These are phyloP conservation scores for Electrona antarctica DNA, from an alignment of 2,113 vertebrate genomes.

Conservation along the genomic window DNA sequence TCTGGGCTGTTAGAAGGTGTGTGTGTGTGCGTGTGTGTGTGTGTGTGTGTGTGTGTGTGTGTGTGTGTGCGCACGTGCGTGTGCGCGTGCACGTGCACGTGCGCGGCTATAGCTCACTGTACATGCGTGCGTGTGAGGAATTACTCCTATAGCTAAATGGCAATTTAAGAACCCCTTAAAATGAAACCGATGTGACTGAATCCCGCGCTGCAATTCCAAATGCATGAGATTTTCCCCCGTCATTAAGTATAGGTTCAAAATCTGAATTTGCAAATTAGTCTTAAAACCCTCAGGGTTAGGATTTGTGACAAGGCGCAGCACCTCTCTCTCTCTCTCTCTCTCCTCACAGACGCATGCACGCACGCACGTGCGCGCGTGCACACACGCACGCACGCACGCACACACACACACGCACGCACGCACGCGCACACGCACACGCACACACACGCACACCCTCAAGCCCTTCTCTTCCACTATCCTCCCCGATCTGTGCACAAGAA, in stretches of 20 bases:
- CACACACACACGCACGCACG: constrained; percentile 4
- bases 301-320: constrained; percentile 26
- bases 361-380: constrained; percentile 2
- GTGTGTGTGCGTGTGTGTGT: constrained; percentile 7
- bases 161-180: background rate
- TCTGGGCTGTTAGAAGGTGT: background rate
- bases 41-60: background rate
- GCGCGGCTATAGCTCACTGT: background rate
- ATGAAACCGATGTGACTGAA: background rate
- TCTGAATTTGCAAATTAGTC: background rate
- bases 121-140: background rate
- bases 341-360: background rate
- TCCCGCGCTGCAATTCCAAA: background rate
- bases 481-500: constrained; percentile 67
- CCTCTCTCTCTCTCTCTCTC: background rate
- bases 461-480: constrained; percentile 35
- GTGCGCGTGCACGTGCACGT: background rate
- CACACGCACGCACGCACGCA: background rate
- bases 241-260: background rate
- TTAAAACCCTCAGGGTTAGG: background rate
- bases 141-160: background rate
- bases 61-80: background rate
- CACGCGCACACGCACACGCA: constrained; percentile 11
- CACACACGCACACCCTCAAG: constrained; percentile 18
- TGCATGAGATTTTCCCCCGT: background rate